phyloP scores from a whole-genome alignment of 2,797 vertebrate genomes.

The Cossypha polioptera region DNA sequence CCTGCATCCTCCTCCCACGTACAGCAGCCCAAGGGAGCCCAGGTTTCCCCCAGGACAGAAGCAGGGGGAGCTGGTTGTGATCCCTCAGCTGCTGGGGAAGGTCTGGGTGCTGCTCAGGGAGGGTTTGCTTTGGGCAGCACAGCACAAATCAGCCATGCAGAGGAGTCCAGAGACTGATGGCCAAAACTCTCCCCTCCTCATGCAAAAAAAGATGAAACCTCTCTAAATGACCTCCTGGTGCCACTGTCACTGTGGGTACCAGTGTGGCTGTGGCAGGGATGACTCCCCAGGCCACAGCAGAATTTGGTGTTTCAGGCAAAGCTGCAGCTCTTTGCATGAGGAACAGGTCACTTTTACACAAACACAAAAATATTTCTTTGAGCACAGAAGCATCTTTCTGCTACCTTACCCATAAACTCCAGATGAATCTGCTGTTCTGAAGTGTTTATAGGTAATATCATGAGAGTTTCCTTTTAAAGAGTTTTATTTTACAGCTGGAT shows the following conservation, averaged over 20 bases:
- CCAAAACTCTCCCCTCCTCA: background rate
- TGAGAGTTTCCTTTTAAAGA: background rate
- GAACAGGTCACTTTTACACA: background rate
- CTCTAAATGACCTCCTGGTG: background rate
- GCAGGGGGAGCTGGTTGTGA: background rate
- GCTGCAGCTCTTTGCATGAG: background rate
- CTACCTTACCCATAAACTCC: background rate
- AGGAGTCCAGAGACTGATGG: fast-evolving
- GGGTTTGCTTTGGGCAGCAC: background rate
- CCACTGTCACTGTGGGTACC: fast-evolving
- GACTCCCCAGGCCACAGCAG: background rate
- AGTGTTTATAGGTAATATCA: background rate
- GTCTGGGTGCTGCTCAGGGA: background rate
- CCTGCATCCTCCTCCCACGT: background rate
- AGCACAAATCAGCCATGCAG: background rate
- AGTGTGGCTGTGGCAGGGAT: fast-evolving
- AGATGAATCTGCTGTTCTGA: background rate
- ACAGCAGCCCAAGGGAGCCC: background rate
- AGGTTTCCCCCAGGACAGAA: background rate
- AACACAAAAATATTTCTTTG: background rate
- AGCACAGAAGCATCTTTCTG: background rate
- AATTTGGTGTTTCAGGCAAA: background rate
- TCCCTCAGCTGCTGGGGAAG: background rate
- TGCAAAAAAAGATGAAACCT: background rate
- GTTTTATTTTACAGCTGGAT: background rate